Evolutionary conservation across 2,113 vertebrate species (phyloP).

Genomic region (Chrysochloris asiatica): DNA sequence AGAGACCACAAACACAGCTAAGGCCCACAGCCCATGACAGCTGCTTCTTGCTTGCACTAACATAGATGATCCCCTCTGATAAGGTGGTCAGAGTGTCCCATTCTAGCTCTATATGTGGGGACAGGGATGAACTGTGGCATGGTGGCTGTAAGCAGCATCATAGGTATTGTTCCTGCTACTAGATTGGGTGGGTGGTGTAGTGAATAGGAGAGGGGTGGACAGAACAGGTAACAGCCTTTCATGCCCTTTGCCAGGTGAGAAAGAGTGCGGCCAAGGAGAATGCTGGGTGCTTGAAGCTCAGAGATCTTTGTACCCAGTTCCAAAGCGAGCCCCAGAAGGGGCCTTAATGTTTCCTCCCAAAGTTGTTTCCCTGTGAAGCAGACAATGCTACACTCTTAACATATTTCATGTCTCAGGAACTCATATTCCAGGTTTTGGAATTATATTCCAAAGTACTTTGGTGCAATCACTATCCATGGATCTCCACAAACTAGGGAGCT

Average conservation of each 20-base stretch:
- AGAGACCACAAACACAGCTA: background rate
- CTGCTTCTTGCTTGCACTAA: no score
- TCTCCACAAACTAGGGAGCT: constrained; percentile 49
- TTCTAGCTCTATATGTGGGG: constrained; percentile 48
- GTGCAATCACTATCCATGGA: constrained; percentile 52
- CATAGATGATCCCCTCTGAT: background rate
- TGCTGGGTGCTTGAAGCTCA: constrained; percentile 12
- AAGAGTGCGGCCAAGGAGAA: background rate
- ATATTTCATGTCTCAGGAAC: constrained; percentile 81
- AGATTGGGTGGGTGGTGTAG: no score
- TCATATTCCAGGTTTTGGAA: constrained; percentile 80
- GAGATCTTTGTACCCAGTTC: background rate
- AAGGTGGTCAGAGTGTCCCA: constrained; percentile 33
- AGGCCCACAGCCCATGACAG: background rate
- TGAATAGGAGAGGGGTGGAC: background rate
- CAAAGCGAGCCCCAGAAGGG: background rate
- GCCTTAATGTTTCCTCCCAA: constrained; percentile 46
- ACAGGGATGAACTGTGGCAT: constrained; percentile 56
- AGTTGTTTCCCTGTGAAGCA: constrained; percentile 51
- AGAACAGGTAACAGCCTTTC: background rate
- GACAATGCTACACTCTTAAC: constrained; percentile 64
- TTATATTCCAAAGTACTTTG: constrained; percentile 78
- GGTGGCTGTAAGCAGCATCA: constrained; percentile 49
- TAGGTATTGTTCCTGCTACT: constrained; percentile 52
- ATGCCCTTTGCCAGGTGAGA: background rate